phyloP scores from a whole-genome alignment of 2,888 invertebrate species.

The Colostygia pectinataria region DNA sequence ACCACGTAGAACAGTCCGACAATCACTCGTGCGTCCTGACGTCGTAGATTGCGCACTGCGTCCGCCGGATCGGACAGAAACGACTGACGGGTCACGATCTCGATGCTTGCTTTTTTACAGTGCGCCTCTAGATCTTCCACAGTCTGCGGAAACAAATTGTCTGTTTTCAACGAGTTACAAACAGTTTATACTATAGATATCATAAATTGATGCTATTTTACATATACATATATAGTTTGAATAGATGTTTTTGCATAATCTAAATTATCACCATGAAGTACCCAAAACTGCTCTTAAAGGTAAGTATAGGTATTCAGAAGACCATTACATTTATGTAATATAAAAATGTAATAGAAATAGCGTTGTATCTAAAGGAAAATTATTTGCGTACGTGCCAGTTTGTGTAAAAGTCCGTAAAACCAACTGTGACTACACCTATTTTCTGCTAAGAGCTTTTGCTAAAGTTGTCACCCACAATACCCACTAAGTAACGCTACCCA shows the following conservation, averaged over 20 bases:
- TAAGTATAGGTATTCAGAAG: no score
- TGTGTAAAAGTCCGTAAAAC: conserved; percentile 31
- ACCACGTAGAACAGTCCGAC: conserved; percentile 99
- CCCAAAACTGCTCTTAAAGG: no score
- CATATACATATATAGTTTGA: no score
- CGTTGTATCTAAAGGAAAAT: conserved; percentile 12
- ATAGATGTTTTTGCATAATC: no score
- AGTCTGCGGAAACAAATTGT: conserved; percentile 84
- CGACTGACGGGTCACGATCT: conserved; percentile 97
- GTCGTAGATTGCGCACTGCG: conserved; percentile 95
- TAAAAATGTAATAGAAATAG: conserved; percentile 1
- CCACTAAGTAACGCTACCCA: conserved; percentile 30
- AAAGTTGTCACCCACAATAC: conserved; percentile 29
- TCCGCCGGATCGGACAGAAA: conserved; percentile 98
- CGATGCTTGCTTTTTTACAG: conserved; percentile 95
- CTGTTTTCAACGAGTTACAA: no score
- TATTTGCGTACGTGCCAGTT: conserved; percentile 23
- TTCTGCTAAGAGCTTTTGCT: conserved; percentile 35
- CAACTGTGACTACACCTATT: conserved; percentile 32
- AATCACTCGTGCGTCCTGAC: conserved; percentile 98
- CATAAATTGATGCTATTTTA: no score
- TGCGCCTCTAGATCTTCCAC: conserved; percentile 98
- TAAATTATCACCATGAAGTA: no score
- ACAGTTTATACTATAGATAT: no score
- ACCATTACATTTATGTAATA: no score